Evolutionary conservation across 2,113 vertebrate species (phyloP), one percentile per base, ranked within the genome.

Genomic region (Syrrhaptes paradoxus): DNA sequence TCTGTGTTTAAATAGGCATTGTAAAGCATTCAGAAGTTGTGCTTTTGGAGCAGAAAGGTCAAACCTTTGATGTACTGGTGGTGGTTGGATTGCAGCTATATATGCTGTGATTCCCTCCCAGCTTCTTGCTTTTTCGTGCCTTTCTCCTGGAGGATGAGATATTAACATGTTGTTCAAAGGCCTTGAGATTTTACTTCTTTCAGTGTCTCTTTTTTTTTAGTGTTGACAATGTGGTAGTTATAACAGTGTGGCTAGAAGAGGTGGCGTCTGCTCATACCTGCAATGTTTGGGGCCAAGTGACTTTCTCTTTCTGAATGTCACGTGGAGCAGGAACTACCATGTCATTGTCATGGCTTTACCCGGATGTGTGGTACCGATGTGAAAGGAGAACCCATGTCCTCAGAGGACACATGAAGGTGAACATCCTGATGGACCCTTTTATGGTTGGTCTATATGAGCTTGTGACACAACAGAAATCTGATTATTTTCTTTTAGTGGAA

Each of bases 271-370:
- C 41, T 84, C 10, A 34, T 22, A 7, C 21, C 45, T 76, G 21
- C 11, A 17, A 5, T 2, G 2, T 72, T 72, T 52, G 18, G 13
- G 45, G 20, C 11, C 58, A 46, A 13, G 36, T 86, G 51, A 49
- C 45, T 49, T 19, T 57, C 6, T 70, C 16, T 59, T 51, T 77
- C 24, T 61, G 19, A 82, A 16, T 11, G 63, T 76, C 36, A 49
- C 0, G 0, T 49, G 75, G 61, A 45, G 28, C 46, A 73, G 63
- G 67, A 93, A 16, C 32, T 6, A 9, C 45, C 1, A 5, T 0
- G 1, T 70, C 9, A 7, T 31, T 71, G 41, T 82, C 17, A 6
- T 29, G 31, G 24, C 34, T 85, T 85, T 51, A 65, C 63, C 49
- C 4, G 4, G 21, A 14, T 32, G 11, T 17, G 9, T 17, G 3